Base-by-base conservation (phyloP, 2,113 vertebrate species). In the Apus apus region DNA sequence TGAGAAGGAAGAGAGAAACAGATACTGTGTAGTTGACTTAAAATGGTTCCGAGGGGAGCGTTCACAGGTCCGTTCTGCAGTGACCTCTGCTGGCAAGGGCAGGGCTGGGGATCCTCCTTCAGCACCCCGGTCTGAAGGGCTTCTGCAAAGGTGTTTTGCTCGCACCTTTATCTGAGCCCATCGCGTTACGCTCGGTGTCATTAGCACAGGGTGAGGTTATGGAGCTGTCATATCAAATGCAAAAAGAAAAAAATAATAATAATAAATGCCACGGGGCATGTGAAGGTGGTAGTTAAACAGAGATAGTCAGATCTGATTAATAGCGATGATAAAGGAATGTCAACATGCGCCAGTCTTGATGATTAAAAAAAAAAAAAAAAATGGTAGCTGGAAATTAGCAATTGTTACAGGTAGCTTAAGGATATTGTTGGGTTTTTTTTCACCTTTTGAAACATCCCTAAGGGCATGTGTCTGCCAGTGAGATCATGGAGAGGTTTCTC, bases 81-180 rank as follows among this genome's bases (percentile, higher is more conserved):
- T 95, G 97, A 94, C 97, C 95, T 96, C 97, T 97, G 81, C 97
- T 97, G 97, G 96, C 90, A 80, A 88, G 74, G 93, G 91, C 95
- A 87, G 91, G 3, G 68, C 16, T 48, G 11, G 4, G 70, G 50
- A 11, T 20, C 43, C 43, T 13, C 61, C 45, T 64, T 30, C 61
- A 25, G 6, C 36, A 29, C 45, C 1, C 1, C 56, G 2, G 4
- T 1, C 3, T 17, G 48, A 15, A 9, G 57, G 71, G 36, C 58
- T 88, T 56, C 54, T 66, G 15, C 46, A 66, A 46, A 30, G 14
- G 2, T 40, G 15, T 5, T 53, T 75, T 51, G 40, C 60, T 60
- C 88, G 58, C 68, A 56, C 34, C 57, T 94, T 87, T 83, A 36
- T 90, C 87, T 93, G 87, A 84, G 88, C 78, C 74, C 87, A 80